phyloP scores from a whole-genome alignment of 1,140 invertebrate species.

The Cepaea nemoralis region DNA sequence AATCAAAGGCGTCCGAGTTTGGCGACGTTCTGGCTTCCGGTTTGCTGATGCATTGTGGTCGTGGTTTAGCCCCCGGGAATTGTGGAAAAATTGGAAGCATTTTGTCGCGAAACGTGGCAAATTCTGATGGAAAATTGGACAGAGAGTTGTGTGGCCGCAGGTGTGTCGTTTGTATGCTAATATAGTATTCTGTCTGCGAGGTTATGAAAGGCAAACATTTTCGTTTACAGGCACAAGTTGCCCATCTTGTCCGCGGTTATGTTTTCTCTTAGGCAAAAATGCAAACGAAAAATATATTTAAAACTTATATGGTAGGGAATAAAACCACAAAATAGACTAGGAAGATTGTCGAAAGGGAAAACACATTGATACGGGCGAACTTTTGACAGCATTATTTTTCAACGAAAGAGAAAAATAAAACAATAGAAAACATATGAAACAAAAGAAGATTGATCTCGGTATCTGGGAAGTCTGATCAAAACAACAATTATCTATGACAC shows the following conservation, averaged over 20 bases:
- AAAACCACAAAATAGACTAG: too few species aligned
- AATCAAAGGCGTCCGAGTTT: slow-evolving; percentile 32
- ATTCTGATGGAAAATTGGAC: slow-evolving; percentile 13
- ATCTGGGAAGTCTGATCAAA: too few species aligned
- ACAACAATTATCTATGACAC: too few species aligned
- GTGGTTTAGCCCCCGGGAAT: slow-evolving; percentile 14
- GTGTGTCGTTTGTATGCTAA: slow-evolving; percentile 32
- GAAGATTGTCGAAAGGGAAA: too few species aligned
- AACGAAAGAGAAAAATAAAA: too few species aligned
- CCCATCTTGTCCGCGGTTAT: neutral
- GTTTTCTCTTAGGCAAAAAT: neutral
- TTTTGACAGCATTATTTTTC: too few species aligned
- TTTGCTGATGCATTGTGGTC: slow-evolving; percentile 30
- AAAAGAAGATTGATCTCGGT: too few species aligned
- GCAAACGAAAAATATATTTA: too few species aligned
- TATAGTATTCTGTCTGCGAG: neutral
- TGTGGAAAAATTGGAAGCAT: slow-evolving; percentile 30
- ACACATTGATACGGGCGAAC: too few species aligned
- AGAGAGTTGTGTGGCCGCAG: slow-evolving; percentile 28
- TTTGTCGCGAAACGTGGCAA: slow-evolving; percentile 16
- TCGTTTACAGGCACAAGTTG: neutral
- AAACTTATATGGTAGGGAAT: too few species aligned
- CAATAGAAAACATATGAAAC: too few species aligned
- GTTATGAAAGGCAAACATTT: neutral
- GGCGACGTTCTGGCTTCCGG: slow-evolving; percentile 27